Percentiles rank a stretch among this genome's conserved stretches.
These are phyloP conservation scores for Oikopleura vanhoeffeni DNA, from an alignment of 23 tunicate species.

Conservation along the genomic window DNA sequence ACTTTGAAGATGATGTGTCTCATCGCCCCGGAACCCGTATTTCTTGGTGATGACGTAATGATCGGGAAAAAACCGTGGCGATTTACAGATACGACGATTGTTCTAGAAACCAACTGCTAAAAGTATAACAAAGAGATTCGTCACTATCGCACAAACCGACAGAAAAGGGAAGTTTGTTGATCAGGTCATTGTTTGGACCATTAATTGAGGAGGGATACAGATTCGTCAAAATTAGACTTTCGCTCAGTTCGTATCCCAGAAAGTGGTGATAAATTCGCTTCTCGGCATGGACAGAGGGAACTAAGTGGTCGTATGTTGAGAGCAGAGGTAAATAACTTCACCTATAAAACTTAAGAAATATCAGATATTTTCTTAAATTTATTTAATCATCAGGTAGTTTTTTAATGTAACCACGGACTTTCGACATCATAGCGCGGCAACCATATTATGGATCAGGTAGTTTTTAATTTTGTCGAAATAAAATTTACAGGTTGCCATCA, in stretches of 20 bases:
- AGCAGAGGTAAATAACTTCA: constrained; percentile 60
- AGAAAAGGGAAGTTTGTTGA: constrained; percentile 97
- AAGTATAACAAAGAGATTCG: constrained; percentile 58
- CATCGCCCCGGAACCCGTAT: constrained; percentile 78
- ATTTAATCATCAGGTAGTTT: no score
- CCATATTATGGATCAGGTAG: no score
- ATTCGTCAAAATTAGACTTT: constrained; percentile 73
- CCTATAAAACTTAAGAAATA: no score
- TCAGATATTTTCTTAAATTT: no score
- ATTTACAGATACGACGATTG: constrained; percentile 73
- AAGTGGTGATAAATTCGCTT: constrained; percentile 91
- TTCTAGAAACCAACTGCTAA: constrained; percentile 45
- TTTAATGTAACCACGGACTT: no score
- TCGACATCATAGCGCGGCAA: no score
- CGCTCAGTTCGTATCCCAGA: constrained; percentile 90
- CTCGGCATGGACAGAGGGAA: constrained; percentile 99
- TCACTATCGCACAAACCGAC: constrained; percentile 70
- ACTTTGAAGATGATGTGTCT: constrained; percentile 86
- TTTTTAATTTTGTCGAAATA: no score
- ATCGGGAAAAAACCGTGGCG: constrained; percentile 89
- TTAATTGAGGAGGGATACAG: constrained; percentile 90
- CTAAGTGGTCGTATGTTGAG: constrained; percentile 76
- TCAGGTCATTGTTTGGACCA: constrained; percentile 86
- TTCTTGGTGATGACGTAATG: constrained; percentile 95
- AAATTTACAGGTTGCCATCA: no score